Percentiles rank a stretch among this genome's conserved stretches.
Evolutionary conservation across 2,888 invertebrate genomes (phyloP).

Genomic region (Mechanitis messenoides): DNA sequence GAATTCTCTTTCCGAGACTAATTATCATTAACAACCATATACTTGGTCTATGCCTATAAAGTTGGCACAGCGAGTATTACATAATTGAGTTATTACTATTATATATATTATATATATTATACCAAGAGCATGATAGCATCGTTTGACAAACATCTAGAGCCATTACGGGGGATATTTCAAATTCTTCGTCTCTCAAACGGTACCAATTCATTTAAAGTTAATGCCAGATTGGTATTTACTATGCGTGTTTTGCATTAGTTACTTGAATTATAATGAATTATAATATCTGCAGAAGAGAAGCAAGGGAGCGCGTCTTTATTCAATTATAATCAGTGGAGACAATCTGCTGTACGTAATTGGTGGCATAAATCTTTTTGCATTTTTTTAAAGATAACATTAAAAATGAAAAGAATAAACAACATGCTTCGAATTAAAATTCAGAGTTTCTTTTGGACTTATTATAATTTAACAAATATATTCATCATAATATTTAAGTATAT

Average conservation of each 20-base stretch:
- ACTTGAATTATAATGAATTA: constrained; percentile 17
- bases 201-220: constrained; percentile 24
- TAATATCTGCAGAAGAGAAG: constrained; percentile 17
- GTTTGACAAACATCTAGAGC: constrained; percentile 25
- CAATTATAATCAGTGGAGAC: constrained; percentile 61
- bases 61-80: constrained; percentile 1
- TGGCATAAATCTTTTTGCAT: constrained; percentile 47
- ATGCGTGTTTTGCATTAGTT: constrained; percentile 24
- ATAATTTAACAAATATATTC: too few species aligned
- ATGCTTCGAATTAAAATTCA: background rate
- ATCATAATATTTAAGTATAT: too few species aligned
- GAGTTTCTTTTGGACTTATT: too few species aligned
- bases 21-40: background rate
- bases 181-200: constrained; percentile 21
- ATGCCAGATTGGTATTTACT: constrained; percentile 27
- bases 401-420: background rate
- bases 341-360: constrained; percentile 58
- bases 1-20: too few species aligned
- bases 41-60: too few species aligned
- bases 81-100: constrained; percentile 10
- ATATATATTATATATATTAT: constrained; percentile 14
- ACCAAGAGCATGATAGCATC: constrained; percentile 18
- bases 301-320: constrained; percentile 54
- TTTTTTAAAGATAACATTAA: constrained; percentile 21
- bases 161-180: constrained; percentile 25